Evolutionary conservation across 1,140 invertebrate species (phyloP).

Genomic region (Mamestra configurata): DNA sequence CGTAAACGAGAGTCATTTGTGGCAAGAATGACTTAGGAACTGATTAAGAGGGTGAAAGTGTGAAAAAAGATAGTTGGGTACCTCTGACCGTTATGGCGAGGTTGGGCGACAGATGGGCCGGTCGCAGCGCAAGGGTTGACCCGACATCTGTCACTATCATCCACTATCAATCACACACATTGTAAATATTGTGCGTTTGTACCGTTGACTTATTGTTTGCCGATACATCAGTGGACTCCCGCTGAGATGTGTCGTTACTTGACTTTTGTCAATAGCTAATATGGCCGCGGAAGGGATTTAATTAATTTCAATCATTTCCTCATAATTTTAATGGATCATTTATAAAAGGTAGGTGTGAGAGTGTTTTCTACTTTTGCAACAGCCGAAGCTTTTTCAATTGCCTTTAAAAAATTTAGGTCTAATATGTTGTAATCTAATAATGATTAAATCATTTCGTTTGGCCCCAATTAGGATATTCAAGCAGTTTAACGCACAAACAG

Average conservation of each 20-base stretch:
- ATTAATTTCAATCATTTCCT: constrained; percentile 48
- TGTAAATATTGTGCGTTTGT: constrained; percentile 79
- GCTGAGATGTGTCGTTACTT: constrained; percentile 66
- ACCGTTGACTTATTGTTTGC: constrained; percentile 77
- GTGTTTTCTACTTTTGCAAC: background rate
- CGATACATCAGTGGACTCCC: constrained; percentile 68
- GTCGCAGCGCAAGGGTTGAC: constrained; percentile 72
- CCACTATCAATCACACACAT: constrained; percentile 80
- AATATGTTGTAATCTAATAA: no score
- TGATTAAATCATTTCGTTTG: no score
- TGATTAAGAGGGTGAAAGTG: constrained; percentile 33
- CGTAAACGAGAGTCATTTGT: background rate
- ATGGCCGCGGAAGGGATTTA: constrained; percentile 42
- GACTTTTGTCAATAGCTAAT: constrained; percentile 54
- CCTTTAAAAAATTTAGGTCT: background rate
- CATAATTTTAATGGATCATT: constrained; percentile 34
- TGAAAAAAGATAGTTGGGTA: constrained; percentile 20
- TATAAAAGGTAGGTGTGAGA: constrained; percentile 25
- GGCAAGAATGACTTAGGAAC: background rate
- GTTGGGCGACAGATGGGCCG: constrained; percentile 74
- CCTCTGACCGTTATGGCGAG: constrained; percentile 60
- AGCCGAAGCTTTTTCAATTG: background rate
- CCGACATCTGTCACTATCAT: constrained; percentile 82
- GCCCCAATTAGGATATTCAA: no score
- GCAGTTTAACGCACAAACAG: background rate